These are phyloP conservation scores for Zygothrica quintamaculata DNA, from an alignment of 2,888 invertebrate species.

Conservation along the genomic window DNA sequence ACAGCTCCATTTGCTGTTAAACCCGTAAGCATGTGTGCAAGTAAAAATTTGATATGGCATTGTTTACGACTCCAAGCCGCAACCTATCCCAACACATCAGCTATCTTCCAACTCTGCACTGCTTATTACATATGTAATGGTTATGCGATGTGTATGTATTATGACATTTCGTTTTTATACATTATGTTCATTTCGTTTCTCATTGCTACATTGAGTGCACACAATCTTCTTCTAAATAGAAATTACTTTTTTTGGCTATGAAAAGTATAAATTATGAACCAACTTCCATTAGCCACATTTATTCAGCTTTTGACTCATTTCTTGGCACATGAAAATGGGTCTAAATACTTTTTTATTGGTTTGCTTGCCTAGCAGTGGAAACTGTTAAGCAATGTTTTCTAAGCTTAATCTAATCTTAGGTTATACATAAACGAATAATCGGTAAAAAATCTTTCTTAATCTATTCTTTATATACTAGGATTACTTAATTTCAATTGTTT, in stretches of 20 bases:
- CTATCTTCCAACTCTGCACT: slow-evolving; percentile 50
- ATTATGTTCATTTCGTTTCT: slow-evolving; percentile 20
- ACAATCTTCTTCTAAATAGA: slow-evolving; percentile 27
- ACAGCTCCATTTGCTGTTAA: no score
- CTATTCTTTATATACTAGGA: no score
- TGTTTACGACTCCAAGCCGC: slow-evolving; percentile 47
- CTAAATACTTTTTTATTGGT: slow-evolving; percentile 80
- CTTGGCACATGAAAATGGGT: slow-evolving; percentile 64
- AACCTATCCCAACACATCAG: neutral
- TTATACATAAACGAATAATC: no score
- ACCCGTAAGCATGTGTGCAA: slow-evolving; percentile 57
- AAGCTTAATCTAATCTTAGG: no score
- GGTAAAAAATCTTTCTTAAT: no score
- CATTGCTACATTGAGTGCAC: slow-evolving; percentile 56
- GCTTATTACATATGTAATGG: slow-evolving; percentile 77
- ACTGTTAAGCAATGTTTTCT: no score
- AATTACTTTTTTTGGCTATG: slow-evolving; percentile 52
- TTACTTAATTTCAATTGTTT: no score
- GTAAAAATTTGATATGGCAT: slow-evolving; percentile 70
- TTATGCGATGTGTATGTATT: slow-evolving; percentile 59
- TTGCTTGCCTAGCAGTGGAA: no score
- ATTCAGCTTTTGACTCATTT: slow-evolving; percentile 18
- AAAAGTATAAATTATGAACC: slow-evolving; percentile 54
- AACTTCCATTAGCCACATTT: slow-evolving; percentile 44
- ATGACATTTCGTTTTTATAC: slow-evolving; percentile 69